Percentiles rank a stretch among this genome's conserved stretches.
Evolutionary conservation across 2,113 vertebrate species (phyloP).

Genomic region (Raja brachyura): DNA sequence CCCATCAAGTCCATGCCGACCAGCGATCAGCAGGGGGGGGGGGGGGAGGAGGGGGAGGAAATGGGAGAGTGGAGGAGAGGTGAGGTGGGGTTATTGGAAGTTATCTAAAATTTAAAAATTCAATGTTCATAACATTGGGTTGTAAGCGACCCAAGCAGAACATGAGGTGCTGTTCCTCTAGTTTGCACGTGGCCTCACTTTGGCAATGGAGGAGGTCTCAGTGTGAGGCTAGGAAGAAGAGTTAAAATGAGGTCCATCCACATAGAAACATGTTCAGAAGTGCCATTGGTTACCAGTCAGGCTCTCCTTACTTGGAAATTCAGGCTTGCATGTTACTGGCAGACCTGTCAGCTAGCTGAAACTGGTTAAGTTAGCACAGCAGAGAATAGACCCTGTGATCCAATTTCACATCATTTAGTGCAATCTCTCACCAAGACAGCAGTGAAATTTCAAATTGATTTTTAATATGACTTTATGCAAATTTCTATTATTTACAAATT

Average conservation of each 20-base stretch:
- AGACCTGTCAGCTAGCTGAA: neutral
- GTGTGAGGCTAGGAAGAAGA: no score
- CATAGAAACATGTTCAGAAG: neutral
- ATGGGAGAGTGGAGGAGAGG: no score
- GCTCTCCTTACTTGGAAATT: neutral
- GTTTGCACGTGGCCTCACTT: no score
- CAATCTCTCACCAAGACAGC: neutral
- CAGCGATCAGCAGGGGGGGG: no score
- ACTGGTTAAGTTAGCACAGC: neutral
- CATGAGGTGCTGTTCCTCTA: no score
- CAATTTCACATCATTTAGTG: neutral
- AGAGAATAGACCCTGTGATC: neutral
- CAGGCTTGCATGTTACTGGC: neutral
- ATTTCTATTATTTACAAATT: neutral
- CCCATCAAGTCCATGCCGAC: no score
- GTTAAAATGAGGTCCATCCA: neutral
- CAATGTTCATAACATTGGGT: no score
- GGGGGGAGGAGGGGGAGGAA: no score
- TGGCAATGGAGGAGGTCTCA: no score
- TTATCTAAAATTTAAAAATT: no score
- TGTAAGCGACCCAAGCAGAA: no score
- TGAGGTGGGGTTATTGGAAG: no score
- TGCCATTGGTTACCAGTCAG: neutral
- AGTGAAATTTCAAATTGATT: neutral
- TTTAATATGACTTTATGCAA: neutral